phyloP scores from a whole-genome alignment of 2,797 vertebrate genomes.

The Thamnophis elegans region DNA sequence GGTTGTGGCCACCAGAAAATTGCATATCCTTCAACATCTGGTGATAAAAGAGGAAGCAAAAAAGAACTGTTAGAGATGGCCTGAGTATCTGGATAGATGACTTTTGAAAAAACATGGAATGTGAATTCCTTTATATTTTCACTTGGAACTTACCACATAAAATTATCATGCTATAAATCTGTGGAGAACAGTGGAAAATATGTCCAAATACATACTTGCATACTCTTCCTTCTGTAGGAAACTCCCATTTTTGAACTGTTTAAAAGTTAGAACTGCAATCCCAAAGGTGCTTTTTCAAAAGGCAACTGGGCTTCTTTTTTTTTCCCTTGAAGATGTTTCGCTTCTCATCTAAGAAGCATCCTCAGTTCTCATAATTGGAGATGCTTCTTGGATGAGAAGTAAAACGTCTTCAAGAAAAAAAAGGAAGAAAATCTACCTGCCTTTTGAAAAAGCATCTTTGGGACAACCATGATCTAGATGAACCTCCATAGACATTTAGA shows the following conservation, averaged over 20 bases:
- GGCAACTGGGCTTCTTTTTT: background rate
- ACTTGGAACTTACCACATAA: background rate
- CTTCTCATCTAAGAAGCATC: background rate
- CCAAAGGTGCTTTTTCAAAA: background rate
- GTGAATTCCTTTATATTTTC: background rate
- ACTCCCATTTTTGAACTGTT: background rate
- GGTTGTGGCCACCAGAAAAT: background rate
- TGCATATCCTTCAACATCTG: background rate
- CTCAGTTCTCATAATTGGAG: background rate
- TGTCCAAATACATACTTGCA: background rate
- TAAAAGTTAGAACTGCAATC: background rate
- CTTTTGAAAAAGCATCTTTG: background rate
- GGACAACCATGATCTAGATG: background rate
- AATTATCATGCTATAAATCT: background rate
- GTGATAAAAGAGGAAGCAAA: background rate
- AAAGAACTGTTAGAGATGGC: background rate
- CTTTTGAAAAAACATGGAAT: background rate
- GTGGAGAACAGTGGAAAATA: background rate
- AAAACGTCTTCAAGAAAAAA: background rate
- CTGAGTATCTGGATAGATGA: background rate
- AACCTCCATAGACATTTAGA: background rate
- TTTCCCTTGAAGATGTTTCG: background rate
- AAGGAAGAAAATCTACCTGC: background rate
- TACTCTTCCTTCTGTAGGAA: background rate
- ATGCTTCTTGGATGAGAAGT: background rate